Conservation (phyloP, 2,888 invertebrate genomes). For the Ptilodon capucinus region DNA sequence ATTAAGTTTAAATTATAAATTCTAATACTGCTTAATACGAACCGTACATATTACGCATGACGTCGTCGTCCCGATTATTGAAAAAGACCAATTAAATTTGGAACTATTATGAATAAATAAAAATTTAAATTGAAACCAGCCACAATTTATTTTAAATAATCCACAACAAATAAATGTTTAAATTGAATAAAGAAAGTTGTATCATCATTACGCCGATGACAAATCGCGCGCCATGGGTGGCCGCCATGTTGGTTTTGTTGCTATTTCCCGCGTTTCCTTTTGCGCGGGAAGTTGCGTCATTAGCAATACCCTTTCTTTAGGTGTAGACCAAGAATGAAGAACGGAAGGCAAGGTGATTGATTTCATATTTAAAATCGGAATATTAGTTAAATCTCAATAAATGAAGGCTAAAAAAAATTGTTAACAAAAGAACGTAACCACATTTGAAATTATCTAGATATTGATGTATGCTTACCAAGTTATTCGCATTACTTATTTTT, state of each 20-base stretch:
- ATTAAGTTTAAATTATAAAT: too few relatives aligned
- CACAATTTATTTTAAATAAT: constrained; percentile 4
- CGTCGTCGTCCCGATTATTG: too few relatives aligned
- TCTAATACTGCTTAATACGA: too few relatives aligned
- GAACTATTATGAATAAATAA: neutral
- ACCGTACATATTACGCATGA: too few relatives aligned
- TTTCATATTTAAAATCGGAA: too few relatives aligned
- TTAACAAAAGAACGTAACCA: too few relatives aligned
- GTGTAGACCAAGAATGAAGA: neutral
- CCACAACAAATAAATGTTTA: constrained; percentile 18
- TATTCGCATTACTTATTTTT: neutral
- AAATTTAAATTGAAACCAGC: neutral
- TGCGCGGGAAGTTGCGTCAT: constrained; percentile 51
- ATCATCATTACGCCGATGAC: constrained; percentile 57
- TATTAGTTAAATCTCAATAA: too few relatives aligned
- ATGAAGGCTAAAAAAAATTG: too few relatives aligned
- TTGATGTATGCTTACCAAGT: too few relatives aligned
- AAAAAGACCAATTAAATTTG: too few relatives aligned
- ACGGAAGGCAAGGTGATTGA: neutral
- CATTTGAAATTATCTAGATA: too few relatives aligned
- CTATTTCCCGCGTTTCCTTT: constrained; percentile 49
- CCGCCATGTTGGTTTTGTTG: constrained; percentile 57
- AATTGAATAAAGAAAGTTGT: constrained; percentile 18
- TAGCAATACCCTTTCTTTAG: constrained; percentile 32
- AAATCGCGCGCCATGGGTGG: constrained; percentile 69